phyloP scores from a whole-genome alignment of 2,888 invertebrate species.

The Crepidodera aurea region DNA sequence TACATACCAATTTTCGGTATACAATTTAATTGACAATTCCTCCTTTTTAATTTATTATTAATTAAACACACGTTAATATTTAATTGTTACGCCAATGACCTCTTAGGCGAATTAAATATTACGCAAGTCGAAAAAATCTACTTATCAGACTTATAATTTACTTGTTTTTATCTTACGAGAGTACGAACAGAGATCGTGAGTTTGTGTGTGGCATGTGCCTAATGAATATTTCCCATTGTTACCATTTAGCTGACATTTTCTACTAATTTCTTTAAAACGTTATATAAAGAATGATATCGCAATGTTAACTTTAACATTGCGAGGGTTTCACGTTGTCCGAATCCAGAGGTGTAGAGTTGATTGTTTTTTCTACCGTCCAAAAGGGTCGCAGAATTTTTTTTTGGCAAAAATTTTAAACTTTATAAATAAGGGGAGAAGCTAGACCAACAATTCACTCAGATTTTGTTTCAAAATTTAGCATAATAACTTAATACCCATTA shows the following conservation, averaged over 20 bases:
- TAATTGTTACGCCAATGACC: background rate
- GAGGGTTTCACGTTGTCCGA: background rate
- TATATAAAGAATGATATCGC: constrained; percentile 32
- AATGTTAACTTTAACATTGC: constrained; percentile 30
- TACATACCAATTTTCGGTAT: too few relatives aligned
- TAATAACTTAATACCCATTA: too few relatives aligned
- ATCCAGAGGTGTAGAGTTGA: background rate
- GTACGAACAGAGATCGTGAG: constrained; percentile 40
- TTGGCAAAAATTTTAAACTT: too few relatives aligned
- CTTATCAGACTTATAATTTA: constrained; percentile 11
- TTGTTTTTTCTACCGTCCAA: too few relatives aligned
- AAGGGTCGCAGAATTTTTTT: too few relatives aligned
- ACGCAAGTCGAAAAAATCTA: background rate
- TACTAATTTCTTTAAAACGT: constrained; percentile 35
- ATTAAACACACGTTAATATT: too few relatives aligned
- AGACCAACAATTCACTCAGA: too few relatives aligned
- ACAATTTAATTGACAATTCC: too few relatives aligned
- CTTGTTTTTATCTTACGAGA: constrained; percentile 6
- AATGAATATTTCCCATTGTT: constrained; percentile 43
- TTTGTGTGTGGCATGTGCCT: constrained; percentile 44
- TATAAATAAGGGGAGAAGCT: too few relatives aligned
- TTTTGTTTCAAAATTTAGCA: too few relatives aligned
- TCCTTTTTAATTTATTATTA: too few relatives aligned
- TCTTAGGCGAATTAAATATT: constrained; percentile 1
- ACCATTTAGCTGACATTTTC: constrained; percentile 37